phyloP scores from a whole-genome alignment of 2,113 vertebrate genomes.

The Fulmarus glacialis region DNA sequence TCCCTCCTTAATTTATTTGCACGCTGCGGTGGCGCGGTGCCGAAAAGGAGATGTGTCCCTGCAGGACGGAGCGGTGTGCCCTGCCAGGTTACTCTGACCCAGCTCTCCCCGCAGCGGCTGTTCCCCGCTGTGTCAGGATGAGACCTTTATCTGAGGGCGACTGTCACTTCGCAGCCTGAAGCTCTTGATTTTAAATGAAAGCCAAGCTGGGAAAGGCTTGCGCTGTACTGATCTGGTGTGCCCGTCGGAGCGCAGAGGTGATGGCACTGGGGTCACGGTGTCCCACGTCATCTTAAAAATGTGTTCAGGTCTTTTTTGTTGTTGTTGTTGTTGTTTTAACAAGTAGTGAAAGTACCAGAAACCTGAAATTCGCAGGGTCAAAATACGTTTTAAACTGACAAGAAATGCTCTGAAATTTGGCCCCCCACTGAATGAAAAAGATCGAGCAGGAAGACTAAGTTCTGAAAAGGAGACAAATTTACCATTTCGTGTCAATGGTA shows the following conservation, averaged over 20 bases:
- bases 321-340: not conserved
- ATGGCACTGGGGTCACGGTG: not conserved
- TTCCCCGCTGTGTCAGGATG: fast-evolving
- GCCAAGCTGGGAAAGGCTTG: not conserved
- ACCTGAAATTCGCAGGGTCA: not conserved
- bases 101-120: not conserved
- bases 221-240: not conserved
- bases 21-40: fast-evolving
- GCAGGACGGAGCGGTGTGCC: fast-evolving
- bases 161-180: not conserved
- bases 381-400: not conserved
- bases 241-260: not conserved
- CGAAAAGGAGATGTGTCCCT: fast-evolving
- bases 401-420: not conserved
- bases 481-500: not conserved
- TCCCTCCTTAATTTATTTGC: not conserved
- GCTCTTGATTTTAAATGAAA: not conserved
- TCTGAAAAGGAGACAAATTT: not conserved
- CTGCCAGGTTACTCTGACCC: not conserved
- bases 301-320: fast-evolving
- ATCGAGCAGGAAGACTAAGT: not conserved
- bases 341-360: not conserved
- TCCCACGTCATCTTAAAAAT: not conserved
- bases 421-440: not conserved
- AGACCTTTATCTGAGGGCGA: not conserved